Evolutionary conservation across 2,888 invertebrate genomes (phyloP), one percentile per base, ranked within the genome.

Genomic region (Candidula unifasciata): DNA sequence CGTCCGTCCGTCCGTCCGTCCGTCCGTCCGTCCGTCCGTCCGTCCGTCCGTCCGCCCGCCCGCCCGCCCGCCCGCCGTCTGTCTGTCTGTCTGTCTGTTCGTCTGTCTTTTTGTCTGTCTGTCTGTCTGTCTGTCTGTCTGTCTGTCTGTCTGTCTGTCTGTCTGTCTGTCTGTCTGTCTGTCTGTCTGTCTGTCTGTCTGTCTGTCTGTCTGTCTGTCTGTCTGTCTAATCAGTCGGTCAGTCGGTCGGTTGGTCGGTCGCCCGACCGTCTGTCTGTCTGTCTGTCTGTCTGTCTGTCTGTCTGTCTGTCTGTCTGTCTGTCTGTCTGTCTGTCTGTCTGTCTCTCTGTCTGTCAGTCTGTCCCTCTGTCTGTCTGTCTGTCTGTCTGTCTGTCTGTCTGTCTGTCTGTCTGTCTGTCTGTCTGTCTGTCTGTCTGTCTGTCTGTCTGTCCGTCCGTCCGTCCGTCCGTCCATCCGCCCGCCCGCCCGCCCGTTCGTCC

Each of bases 1-100:
- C 71, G 71, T 16, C 71, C 71, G 71, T 16, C 71, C 71, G 71
- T 16, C 71, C 71, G 71, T 16, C 71, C 71, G 71, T 16, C 71
- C 71, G 71, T 16, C 71, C 71, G 71, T 16, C 71, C 71, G 71
- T 16, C 71, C 71, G 71, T 16, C 71, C 71, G 71, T 16, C 71
- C 71, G 71, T 16, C 71, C 71, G 71, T 16, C 71, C 71, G 71
- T 16, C 71, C 71, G 71, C 6, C 71, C 71, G 71, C 6, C 71
- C 71, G 71, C 6, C 71, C 71, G 44, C 3, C 44, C 44, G 44
- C 3, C 44, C 44, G 44, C 3, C 44, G 44, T 6, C 44, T 10
- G 44, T 6, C 44, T 10, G 44, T 6, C 44, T 10, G 44, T 6
- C 44, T 10, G 71, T 16, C 71, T 30, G 71, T 16, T 30, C 71